Evolutionary conservation across 2,888 invertebrate species (phyloP).

Genomic region (Apodemia zela): DNA sequence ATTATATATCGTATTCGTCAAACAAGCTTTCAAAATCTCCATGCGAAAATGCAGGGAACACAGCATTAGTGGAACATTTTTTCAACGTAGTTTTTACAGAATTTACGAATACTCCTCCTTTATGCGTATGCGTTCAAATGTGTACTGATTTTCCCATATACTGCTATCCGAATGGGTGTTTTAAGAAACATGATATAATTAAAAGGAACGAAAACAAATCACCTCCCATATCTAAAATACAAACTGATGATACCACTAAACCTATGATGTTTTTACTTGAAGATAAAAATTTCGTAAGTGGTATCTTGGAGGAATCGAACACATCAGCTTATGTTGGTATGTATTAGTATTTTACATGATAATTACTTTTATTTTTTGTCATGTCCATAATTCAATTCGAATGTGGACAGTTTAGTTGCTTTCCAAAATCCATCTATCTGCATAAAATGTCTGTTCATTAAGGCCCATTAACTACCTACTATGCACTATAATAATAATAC

Average conservation of each 20-base stretch:
- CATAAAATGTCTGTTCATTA: too few species aligned
- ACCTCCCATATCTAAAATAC: conserved; percentile 25
- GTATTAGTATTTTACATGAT: neutral
- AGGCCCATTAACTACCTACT: too few species aligned
- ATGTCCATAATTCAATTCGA: too few species aligned
- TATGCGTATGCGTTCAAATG: conserved; percentile 65
- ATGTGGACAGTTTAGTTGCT: too few species aligned
- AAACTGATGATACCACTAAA: conserved; percentile 34
- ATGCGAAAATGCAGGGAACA: conserved; percentile 44
- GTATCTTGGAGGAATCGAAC: conserved; percentile 35
- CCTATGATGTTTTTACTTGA: conserved; percentile 45
- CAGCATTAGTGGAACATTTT: conserved; percentile 54
- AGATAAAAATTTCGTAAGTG: conserved; percentile 41
- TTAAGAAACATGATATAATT: conserved; percentile 42
- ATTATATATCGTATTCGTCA: conserved; percentile 31
- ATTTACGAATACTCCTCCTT: conserved; percentile 52
- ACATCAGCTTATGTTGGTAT: conserved; percentile 22
- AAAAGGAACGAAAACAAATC: conserved; percentile 27
- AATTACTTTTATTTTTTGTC: too few species aligned
- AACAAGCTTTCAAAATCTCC: neutral
- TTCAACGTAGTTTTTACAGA: conserved; percentile 63
- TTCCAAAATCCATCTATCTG: too few species aligned
- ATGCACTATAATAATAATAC: too few species aligned
- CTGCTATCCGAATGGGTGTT: conserved; percentile 65
- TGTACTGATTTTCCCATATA: conserved; percentile 57